Evolutionary conservation across 2,797 vertebrate species (phyloP).

Genomic region (Anolis apletophallus): DNA sequence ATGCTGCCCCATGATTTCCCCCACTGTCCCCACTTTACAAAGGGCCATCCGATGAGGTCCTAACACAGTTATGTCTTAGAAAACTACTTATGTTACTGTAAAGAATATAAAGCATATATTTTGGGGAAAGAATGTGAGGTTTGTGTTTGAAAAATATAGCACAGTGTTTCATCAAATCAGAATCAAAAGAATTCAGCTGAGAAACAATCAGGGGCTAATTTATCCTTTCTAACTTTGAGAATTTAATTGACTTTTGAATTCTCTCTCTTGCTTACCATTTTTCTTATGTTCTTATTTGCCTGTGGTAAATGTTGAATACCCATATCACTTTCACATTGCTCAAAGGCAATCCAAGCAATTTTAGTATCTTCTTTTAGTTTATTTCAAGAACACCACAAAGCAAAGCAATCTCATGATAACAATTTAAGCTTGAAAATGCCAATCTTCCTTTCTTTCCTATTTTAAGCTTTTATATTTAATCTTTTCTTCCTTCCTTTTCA

Average conservation of each 20-base stretch:
- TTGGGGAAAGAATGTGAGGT: too few species aligned
- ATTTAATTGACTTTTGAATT: neutral
- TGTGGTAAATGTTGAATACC: neutral
- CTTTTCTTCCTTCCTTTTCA: neutral
- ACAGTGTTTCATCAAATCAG: too few species aligned
- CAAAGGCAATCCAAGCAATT: constrained; percentile 3
- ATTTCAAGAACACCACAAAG: neutral
- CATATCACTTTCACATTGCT: neutral
- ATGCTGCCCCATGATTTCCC: too few species aligned
- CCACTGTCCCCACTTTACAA: too few species aligned
- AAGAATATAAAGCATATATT: neutral
- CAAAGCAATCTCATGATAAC: neutral
- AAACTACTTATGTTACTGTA: neutral
- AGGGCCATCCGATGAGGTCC: too few species aligned
- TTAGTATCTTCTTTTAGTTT: neutral
- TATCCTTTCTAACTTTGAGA: neutral
- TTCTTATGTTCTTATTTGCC: neutral
- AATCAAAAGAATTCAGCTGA: neutral
- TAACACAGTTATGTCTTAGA: neutral
- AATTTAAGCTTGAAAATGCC: neutral
- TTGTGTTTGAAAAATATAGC: too few species aligned
- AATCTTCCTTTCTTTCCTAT: neutral
- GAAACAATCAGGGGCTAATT: neutral
- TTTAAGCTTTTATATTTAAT: neutral
- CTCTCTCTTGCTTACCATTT: neutral